A percentile compares a stretch with the other conserved stretches of the same genome.
These are phyloP conservation scores for Gortyna flavago DNA, from an alignment of 2,888 invertebrate species.

Conservation along the genomic window DNA sequence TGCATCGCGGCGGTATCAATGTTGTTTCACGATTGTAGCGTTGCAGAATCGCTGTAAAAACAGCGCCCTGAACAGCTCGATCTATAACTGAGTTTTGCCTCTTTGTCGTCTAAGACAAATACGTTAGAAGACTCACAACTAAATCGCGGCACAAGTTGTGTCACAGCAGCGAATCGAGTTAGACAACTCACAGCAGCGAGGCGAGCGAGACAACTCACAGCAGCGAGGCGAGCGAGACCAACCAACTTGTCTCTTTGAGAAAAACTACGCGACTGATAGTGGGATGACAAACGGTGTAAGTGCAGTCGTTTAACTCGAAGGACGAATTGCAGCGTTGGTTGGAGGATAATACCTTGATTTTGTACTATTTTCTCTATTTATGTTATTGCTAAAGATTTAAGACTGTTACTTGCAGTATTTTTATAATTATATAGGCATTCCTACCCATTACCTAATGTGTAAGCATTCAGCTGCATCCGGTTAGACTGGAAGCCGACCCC, in stretches of 20 bases:
- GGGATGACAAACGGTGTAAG: slow-evolving; percentile 9
- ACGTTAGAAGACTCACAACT: too few relatives aligned
- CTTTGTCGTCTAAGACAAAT: not conserved
- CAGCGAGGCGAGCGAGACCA: not conserved
- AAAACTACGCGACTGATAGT: slow-evolving; percentile 2
- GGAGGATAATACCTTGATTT: not conserved
- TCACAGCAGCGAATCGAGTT: not conserved
- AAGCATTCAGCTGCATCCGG: too few relatives aligned
- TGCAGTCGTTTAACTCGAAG: slow-evolving; percentile 12
- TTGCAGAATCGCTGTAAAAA: not conserved
- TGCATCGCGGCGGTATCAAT: not conserved
- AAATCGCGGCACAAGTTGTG: slow-evolving; percentile 2
- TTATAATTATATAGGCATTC: too few relatives aligned
- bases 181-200: not conserved
- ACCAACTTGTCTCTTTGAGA: slow-evolving; percentile 3
- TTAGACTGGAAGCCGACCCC: too few relatives aligned
- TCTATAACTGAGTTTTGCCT: not conserved
- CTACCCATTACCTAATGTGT: too few relatives aligned
- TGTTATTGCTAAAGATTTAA: too few relatives aligned
- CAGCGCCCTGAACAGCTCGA: not conserved
- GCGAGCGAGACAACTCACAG: not conserved
- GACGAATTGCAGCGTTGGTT: not conserved
- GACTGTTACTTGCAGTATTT: too few relatives aligned
- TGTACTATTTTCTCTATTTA: too few relatives aligned
- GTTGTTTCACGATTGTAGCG: not conserved